Base-by-base conservation (phyloP, 2,113 vertebrate species). In the Anoplopoma fimbria region DNA sequence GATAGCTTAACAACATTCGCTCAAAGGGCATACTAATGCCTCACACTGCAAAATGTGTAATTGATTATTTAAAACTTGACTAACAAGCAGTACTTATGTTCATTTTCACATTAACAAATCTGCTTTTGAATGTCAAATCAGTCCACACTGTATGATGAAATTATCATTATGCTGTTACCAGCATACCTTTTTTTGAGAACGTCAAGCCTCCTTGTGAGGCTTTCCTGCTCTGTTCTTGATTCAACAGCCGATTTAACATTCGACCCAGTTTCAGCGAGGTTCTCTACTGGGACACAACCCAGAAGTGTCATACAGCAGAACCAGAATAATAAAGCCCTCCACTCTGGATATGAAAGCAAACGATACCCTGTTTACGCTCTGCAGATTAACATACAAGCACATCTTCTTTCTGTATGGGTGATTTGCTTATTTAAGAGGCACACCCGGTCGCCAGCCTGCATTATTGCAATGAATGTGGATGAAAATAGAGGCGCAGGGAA, bases 281-380 rank as follows among this genome's bases (percentile, higher is more conserved):
- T 93, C 92, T 92, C 94, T 92, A 83, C 91, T 85, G 95, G 94
- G 95, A 95, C 90, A 34, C 92, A 93, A 95, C 95, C 95, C 86
- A 95, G 92, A 95, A 95, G 94, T 95, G 95, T 95, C 95, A 95
- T 88, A 27, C 84, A 79, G 89, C 88, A 93, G 79, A 93, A 90
- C 85, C 87, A 77, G 88, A 91, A 94, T 92, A 93, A 94, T 88
- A 94, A 93, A 69, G 81, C 72, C 77, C 87, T 75, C 72, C 65
- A 34, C 84, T 81, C 77, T 84, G 65, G 75, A 88, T 84, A 91
- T 85, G 77, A 91, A 86, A 85, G 85, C 57, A 64, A 81, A 78
- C 14, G 8, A 81, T 70, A 76, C 51, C 49, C 65, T 83, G 84
- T 90, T 91, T 89, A 85, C 87, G 77, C 60, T 57, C 53, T 17